Evolutionary conservation across 2,797 vertebrate genomes (phyloP).

Genomic region (Neostethus bicornis): DNA sequence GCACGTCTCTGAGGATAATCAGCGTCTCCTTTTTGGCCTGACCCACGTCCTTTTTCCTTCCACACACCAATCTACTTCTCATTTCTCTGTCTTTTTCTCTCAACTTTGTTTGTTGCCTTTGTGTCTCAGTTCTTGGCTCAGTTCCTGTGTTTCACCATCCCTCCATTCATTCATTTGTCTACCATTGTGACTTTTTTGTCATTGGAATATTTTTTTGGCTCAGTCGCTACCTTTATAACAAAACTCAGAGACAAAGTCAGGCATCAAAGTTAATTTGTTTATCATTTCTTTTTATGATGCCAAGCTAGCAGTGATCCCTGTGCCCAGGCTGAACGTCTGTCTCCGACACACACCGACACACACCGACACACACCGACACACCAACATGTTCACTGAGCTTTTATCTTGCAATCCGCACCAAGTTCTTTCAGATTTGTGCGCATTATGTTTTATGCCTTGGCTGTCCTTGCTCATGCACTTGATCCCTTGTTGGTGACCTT

Average conservation of each 20-base stretch:
- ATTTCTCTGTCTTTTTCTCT: constrained; percentile 16
- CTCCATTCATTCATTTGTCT: constrained; percentile 2
- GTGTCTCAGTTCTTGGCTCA: constrained; percentile 23
- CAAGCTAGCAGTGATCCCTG: constrained; percentile 9
- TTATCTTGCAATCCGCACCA: neutral
- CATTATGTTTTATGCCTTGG: constrained; percentile 30
- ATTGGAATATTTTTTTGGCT: constrained; percentile 21
- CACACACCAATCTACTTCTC: constrained; percentile 28
- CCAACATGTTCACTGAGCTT: neutral
- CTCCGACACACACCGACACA: neutral
- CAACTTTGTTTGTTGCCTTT: constrained; percentile 11
- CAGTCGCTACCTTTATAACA: constrained; percentile 13
- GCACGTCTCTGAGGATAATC: constrained; percentile 45
- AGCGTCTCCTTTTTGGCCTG: constrained; percentile 42
- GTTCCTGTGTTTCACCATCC: neutral
- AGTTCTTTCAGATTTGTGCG: constrained; percentile 12
- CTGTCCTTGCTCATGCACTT: constrained; percentile 25
- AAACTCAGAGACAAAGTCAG: constrained; percentile 37
- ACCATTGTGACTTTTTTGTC: constrained; percentile 15
- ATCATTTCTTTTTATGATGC: constrained; percentile 7
- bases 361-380: neutral
- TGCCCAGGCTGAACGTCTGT: constrained; percentile 8
- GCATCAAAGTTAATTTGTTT: constrained; percentile 42
- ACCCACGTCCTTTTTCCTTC: constrained; percentile 47
- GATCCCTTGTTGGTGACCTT: constrained; percentile 41